A percentile compares a stretch with the other conserved stretches of the same genome.
These are phyloP conservation scores for Drosophila percnosoma DNA, from an alignment of 2,888 invertebrate genomes.

Conservation along the genomic window DNA sequence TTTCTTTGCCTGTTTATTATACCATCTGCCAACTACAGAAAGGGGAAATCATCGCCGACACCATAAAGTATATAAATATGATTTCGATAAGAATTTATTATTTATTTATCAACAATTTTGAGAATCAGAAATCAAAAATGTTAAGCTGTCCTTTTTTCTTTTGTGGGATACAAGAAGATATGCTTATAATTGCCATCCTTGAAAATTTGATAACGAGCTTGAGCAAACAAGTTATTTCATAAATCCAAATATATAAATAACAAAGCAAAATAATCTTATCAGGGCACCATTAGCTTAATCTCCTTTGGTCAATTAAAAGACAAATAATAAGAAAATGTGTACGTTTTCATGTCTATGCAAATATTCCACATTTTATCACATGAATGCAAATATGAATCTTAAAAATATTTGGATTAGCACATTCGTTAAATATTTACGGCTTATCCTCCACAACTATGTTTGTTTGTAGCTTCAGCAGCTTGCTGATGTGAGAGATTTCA, in stretches of 20 bases:
- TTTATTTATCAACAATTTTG: not conserved
- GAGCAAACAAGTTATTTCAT: not conserved
- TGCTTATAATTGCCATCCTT: not conserved
- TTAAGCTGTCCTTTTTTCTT: not conserved
- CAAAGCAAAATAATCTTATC: not conserved
- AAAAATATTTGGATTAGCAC: not conserved
- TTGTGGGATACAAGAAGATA: not conserved
- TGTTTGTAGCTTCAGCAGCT: not conserved
- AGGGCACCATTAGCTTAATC: not conserved
- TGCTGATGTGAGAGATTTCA: constrained; percentile 1
- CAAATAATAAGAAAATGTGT: not conserved
- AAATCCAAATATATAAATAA: not conserved
- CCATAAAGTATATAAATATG: not conserved
- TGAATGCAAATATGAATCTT: not conserved
- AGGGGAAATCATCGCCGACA: not conserved
- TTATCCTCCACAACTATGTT: not conserved
- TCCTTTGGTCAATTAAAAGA: not conserved
- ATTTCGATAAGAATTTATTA: not conserved
- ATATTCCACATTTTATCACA: not conserved
- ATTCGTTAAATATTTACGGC: not conserved
- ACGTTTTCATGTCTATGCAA: not conserved
- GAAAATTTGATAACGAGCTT: not conserved
- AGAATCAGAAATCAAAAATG: not conserved
- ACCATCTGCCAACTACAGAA: not conserved
- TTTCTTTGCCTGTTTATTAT: not conserved